A percentile compares a stretch with the other conserved stretches of the same genome.
phyloP scores from a whole-genome alignment of 2,888 invertebrate genomes.

The Noctua comes region DNA sequence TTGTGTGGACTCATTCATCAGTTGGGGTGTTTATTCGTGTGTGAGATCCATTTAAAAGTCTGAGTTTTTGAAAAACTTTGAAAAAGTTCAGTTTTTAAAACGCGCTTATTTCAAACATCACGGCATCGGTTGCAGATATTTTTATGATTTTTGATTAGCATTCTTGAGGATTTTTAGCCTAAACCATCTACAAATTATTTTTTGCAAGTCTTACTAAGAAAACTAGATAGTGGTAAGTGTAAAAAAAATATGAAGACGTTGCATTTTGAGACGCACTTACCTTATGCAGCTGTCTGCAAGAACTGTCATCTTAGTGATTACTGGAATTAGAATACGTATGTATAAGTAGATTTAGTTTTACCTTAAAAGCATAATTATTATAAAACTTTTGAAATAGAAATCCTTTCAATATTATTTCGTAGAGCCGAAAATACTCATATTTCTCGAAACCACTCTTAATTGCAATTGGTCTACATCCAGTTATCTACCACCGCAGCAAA shows the following conservation, averaged over 20 bases:
- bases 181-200: neutral
- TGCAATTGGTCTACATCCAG: neutral
- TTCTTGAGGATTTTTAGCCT: neutral
- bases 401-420: neutral
- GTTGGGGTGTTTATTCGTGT: neutral
- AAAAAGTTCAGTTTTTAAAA: neutral
- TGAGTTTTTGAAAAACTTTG: neutral
- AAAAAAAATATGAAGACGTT: neutral
- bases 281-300: neutral
- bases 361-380: neutral
- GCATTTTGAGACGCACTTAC: neutral
- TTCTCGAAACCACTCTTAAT: neutral
- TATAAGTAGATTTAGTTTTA: neutral
- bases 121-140: neutral
- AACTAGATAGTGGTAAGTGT: neutral
- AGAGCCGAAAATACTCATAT: neutral
- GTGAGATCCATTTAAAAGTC: neutral
- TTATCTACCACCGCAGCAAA: neutral
- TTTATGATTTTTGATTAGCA: no score
- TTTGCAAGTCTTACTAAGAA: neutral
- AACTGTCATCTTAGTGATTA: neutral
- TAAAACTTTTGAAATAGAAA: neutral
- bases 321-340: no score
- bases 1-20: neutral
- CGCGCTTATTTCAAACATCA: neutral